Evolutionary conservation across 2,888 invertebrate genomes (phyloP), one percentile per base, ranked within the genome.

Genomic region (Eurytoma californica): DNA sequence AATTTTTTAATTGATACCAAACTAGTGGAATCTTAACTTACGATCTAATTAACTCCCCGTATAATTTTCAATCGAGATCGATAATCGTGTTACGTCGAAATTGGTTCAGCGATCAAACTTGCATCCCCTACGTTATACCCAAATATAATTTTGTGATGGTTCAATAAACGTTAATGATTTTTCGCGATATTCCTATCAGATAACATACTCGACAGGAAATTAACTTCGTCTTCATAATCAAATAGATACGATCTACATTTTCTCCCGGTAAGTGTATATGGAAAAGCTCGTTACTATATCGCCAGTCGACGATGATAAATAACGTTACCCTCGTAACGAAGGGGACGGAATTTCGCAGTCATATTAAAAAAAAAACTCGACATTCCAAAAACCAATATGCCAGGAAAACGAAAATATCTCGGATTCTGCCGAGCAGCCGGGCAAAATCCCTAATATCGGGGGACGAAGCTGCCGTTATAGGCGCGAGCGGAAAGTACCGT

Each of bases 391-490:
- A 39, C 39, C 39, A 39, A 39, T 39, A 39, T 39, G 9, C 24
- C 24, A 2, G 24, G 24, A 24, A 9, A 9, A 9, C 39, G 39
- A 39, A 39, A 39, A 39, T 39, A 39, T 39, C 39, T 39, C 39
- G 39, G 9, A 1, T 39, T 39, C 39, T 1, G 9, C 9, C 39
- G 39, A 39, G 9, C 30, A 30, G 30, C 30, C 9, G 1, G 39
- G 39, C 39, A 18, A 72, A 61, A 61, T 58, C 63, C 53, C 18
- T 51, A 72, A 72, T 72, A 72, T 53, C 53, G 63, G 9, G 63
- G 9, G 0, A 1, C 9, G 39, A 39, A 39, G 39, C 39, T 39
- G 39, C 14, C 30, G 55, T 30, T 30, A 57, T 39, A 39, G 39
- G 39, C 39, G 5, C 39, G 39, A 9, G 39, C 9, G 39, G 39